Evolutionary conservation across 1,140 invertebrate genomes (phyloP).

Genomic region (Caenorhabditis remanei): DNA sequence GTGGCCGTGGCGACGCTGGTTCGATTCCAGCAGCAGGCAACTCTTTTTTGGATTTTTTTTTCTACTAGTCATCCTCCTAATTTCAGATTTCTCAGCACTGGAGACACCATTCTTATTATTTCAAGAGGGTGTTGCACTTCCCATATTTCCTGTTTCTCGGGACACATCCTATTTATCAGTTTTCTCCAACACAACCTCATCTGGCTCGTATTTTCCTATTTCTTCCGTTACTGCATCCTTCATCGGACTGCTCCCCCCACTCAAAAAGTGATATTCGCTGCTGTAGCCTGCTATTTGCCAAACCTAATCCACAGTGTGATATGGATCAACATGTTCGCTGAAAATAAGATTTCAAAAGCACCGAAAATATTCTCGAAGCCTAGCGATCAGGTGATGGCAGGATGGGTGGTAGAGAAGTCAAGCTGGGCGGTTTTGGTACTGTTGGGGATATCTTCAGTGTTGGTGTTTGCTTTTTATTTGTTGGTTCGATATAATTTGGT

Average conservation of each 20-base stretch:
- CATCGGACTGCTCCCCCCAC: not conserved
- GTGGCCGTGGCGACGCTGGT: conserved; percentile 76
- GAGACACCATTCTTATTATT: not conserved
- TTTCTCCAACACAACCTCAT: not conserved
- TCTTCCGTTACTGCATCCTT: not conserved
- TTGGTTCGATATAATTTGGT: not conserved
- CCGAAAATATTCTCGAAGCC: not conserved
- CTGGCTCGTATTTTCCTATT: not conserved
- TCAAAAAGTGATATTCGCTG: not conserved
- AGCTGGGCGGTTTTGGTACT: not conserved
- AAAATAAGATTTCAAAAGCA: not conserved
- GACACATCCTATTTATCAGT: not conserved
- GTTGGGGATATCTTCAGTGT: not conserved
- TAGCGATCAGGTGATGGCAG: not conserved
- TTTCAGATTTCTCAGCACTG: not conserved
- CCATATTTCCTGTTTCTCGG: not conserved
- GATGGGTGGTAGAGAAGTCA: not conserved
- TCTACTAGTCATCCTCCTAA: not conserved
- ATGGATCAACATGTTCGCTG: not conserved
- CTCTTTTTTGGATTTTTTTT: not conserved
- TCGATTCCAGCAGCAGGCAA: conserved; percentile 69
- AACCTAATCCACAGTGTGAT: not conserved
- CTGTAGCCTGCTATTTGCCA: not conserved
- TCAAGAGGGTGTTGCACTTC: not conserved
- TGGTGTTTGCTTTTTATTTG: not conserved